Evolutionary conservation across 2,797 vertebrate genomes (phyloP).

Genomic region (Okamejei kenojei): DNA sequence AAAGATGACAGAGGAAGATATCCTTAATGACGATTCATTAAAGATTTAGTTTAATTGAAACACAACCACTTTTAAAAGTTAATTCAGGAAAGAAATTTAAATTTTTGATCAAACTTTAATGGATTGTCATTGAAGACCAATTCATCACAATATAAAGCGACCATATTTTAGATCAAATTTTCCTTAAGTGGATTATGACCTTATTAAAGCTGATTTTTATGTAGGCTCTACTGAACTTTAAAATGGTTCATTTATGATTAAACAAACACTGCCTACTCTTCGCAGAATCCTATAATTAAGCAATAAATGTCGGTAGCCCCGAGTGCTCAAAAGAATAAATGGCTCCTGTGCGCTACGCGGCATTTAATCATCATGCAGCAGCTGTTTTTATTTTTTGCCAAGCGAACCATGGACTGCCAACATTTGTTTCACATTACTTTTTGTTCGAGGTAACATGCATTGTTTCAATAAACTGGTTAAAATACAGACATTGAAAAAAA

Average conservation of each 20-base stretch:
- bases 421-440: constrained; percentile 21
- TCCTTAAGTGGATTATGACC: constrained; percentile 30
- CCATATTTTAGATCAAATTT: neutral
- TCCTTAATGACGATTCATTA: constrained; percentile 21
- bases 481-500: neutral
- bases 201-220: constrained; percentile 33
- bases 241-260: constrained; percentile 28
- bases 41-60: constrained; percentile 35
- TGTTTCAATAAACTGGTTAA: neutral
- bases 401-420: neutral
- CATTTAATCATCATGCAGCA: constrained; percentile 35
- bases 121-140: constrained; percentile 21
- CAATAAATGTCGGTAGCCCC: constrained; percentile 18
- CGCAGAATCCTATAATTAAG: constrained; percentile 30
- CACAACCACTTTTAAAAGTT: constrained; percentile 9
- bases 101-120: constrained; percentile 33
- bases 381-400: constrained; percentile 35
- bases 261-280: constrained; percentile 26
- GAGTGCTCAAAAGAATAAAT: constrained; percentile 34
- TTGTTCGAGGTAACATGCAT: neutral
- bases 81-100: constrained; percentile 6
- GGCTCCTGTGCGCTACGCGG: constrained; percentile 2
- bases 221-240: constrained; percentile 14
- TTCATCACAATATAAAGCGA: constrained; percentile 29
- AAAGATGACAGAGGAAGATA: neutral